A percentile compares a stretch with the other conserved stretches of the same genome.
phyloP scores from a whole-genome alignment of 1,140 invertebrate species.

The Trypoxylus dichotomus region DNA sequence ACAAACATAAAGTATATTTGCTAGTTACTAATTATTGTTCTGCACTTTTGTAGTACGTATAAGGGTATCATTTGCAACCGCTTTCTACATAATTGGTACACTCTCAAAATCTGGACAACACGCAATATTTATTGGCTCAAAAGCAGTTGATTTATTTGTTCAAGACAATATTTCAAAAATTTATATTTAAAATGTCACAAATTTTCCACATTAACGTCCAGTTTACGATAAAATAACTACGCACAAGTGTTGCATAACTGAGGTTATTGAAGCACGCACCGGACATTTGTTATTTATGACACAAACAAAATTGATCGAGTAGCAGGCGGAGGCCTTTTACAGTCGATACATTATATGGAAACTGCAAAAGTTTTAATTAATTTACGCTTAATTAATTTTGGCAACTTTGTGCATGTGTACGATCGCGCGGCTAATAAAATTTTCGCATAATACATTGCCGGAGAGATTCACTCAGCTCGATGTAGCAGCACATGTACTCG shows the following conservation, averaged over 20 bases:
- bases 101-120: too few species aligned
- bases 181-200: too few species aligned
- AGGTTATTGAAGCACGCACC: neutral
- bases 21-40: too few species aligned
- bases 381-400: slow-evolving; percentile 15
- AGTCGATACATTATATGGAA: neutral
- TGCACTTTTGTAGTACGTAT: too few species aligned
- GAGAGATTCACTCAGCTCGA: neutral
- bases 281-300: neutral
- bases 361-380: slow-evolving; percentile 10
- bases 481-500: neutral
- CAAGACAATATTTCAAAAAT: too few species aligned
- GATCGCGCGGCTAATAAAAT: neutral
- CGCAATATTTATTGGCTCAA: too few species aligned
- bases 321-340: neutral
- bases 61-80: too few species aligned
- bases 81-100: too few species aligned
- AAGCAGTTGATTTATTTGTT: too few species aligned
- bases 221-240: neutral
- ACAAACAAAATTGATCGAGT: slow-evolving; percentile 13
- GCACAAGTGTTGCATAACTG: neutral
- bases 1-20: too few species aligned
- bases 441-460: neutral
- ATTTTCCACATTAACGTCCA: neutral
- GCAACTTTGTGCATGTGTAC: slow-evolving; percentile 17